Percentiles rank a stretch among this genome's conserved stretches.
Conservation (phyloP, 1,140 invertebrate genomes). For the Mactra quadrangularis region DNA sequence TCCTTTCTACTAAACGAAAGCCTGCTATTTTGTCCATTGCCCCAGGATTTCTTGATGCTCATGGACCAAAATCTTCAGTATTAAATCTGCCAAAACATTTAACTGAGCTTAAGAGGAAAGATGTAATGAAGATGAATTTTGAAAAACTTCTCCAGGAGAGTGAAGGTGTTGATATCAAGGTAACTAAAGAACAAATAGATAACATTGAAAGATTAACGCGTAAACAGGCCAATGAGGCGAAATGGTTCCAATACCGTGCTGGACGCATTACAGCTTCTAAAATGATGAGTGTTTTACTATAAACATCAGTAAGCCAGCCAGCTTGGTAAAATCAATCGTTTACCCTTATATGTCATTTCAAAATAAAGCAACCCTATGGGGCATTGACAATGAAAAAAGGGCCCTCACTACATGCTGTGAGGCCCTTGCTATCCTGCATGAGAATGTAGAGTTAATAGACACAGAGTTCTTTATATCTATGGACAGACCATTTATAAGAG, state of each 20-base stretch:
- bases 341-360: neutral
- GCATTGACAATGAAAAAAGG: neutral
- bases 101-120: neutral
- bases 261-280: constrained; percentile 24
- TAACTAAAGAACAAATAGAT: neutral
- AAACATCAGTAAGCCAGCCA: neutral
- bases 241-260: neutral
- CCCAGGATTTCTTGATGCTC: neutral
- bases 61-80: neutral
- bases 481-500: constrained; percentile 10
- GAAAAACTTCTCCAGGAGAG: neutral
- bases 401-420: neutral
- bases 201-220: constrained; percentile 9
- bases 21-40: neutral
- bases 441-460: neutral
- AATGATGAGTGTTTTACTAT: neutral
- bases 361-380: constrained; percentile 2
- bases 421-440: neutral
- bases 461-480: neutral
- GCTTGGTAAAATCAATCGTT: neutral
- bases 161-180: neutral
- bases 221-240: neutral
- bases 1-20: neutral
- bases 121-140: neutral
- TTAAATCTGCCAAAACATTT: neutral